phyloP scores from a whole-genome alignment of 1,140 invertebrate genomes.

The Oryzaephilus surinamensis region DNA sequence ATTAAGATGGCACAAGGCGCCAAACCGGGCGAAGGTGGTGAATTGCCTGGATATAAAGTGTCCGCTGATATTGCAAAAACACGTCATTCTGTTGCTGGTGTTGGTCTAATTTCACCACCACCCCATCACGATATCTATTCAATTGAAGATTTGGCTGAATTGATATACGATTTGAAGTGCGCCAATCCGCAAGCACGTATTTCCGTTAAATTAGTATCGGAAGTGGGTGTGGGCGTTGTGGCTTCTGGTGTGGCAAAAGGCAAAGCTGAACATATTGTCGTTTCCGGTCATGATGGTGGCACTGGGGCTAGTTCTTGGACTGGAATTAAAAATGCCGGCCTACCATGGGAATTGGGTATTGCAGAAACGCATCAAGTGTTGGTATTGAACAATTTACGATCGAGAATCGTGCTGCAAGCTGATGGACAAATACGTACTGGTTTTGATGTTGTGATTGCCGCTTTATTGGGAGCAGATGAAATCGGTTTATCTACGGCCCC shows the following conservation, averaged over 20 bases:
- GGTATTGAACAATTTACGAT: constrained; percentile 90
- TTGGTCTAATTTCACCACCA: constrained; percentile 97
- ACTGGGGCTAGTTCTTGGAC: constrained; percentile 98
- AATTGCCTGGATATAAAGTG: constrained; percentile 76
- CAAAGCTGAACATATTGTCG: constrained; percentile 96
- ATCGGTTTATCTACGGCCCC: constrained; percentile 99
- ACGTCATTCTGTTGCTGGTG: constrained; percentile 89
- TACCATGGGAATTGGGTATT: constrained; percentile 96
- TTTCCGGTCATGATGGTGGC: constrained; percentile 97
- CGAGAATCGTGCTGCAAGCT: constrained; percentile 88
- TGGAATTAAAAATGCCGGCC: constrained; percentile 86
- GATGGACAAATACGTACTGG: constrained; percentile 87
- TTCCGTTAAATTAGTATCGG: constrained; percentile 96
- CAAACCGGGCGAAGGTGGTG: constrained; percentile 92
- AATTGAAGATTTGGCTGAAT: constrained; percentile 96
- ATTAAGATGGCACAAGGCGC: constrained; percentile 99
- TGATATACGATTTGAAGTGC: constrained; percentile 98
- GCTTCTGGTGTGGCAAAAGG: constrained; percentile 97
- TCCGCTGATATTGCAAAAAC: constrained; percentile 92
- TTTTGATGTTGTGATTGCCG: constrained; percentile 95
- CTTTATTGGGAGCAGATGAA: constrained; percentile 92
- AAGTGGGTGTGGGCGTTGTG: constrained; percentile 96
- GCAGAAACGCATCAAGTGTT: constrained; percentile 97
- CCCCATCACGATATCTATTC: constrained; percentile 99
- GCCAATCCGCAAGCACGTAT: constrained; percentile 93